Evolutionary conservation across 2,797 vertebrate species (phyloP).

Genomic region (Valencia hispanica): DNA sequence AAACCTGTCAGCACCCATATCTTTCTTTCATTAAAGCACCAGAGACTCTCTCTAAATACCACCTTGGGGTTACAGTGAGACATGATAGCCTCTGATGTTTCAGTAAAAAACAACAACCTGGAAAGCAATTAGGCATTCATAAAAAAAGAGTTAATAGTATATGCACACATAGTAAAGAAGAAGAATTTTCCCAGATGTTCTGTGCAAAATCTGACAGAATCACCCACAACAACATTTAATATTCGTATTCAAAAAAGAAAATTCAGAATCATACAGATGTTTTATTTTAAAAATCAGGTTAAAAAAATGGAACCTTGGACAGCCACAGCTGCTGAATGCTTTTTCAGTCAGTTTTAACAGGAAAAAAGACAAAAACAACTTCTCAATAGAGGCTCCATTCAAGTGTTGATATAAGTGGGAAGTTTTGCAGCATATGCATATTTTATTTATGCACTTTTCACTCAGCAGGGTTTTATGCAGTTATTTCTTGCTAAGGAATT

Average conservation of each 20-base stretch:
- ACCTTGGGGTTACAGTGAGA: constrained; percentile 14
- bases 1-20: constrained; percentile 25
- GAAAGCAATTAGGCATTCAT: constrained; percentile 1
- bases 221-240: neutral
- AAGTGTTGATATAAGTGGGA: neutral
- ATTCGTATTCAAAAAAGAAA: neutral
- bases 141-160: neutral
- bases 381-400: neutral
- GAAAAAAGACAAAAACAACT: neutral
- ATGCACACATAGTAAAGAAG: neutral
- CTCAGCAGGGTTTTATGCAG: neutral
- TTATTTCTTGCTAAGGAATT: neutral
- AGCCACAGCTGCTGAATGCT: neutral
- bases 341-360: neutral
- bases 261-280: neutral
- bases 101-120: constrained; percentile 1
- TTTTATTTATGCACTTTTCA: neutral
- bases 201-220: neutral
- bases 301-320: neutral
- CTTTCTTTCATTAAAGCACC: constrained; percentile 38
- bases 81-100: neutral
- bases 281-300: neutral
- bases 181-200: neutral
- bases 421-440: neutral
- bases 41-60: constrained; percentile 1